Base-by-base conservation (phyloP, 2,113 vertebrate genomes). In the Brachyhypopomus occidentalis region DNA sequence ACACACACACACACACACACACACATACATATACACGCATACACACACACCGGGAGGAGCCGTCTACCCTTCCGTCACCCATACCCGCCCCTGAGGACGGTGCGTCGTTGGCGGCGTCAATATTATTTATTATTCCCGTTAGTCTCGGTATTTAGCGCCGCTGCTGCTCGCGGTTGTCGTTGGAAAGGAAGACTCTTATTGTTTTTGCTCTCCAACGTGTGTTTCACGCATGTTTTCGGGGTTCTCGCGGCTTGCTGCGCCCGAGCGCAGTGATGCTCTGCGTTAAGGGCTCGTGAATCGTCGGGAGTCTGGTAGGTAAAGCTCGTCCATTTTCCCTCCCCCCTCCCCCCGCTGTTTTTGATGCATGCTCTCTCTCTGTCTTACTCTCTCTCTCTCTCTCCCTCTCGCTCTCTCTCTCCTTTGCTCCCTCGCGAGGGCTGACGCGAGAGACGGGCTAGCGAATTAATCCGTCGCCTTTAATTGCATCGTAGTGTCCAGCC, bases 391-490 rank as follows among this genome's bases (percentile, higher is more conserved):
- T 63, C 79, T 59, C 84, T 70, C 55, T 19, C 71, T 76, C 77
- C 52, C 72, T 63, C 19, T 78, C 82, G 72, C 79, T 83, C 72
- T 81, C 82, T 81, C 84, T 82, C 86, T 72, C 88, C 86, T 89
- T 85, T 77, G 75, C 81, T 81, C 77, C 63, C 75, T 78, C 67
- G 81, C 78, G 45, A 52, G 45, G 45, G 45, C 45, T 52, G 45
- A 52, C 45, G 45, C 30, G 64, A 67, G 64, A 67, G 64, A 38
- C 27, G 36, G 62, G 25, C 62, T 30, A 25, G 64, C 27, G 89
- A 86, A 41, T 89, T 92, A 90, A 90, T 90, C 88, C 76, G 80
- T 82, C 79, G 64, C 78, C 79, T 69, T 81, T 86, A 82, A 87
- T 79, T 82, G 81, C 79, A 38, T 69, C 77, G 64, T 27, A 82